phyloP scores from a whole-genome alignment of 2,888 invertebrate genomes.

The Heliconius charithonia region DNA sequence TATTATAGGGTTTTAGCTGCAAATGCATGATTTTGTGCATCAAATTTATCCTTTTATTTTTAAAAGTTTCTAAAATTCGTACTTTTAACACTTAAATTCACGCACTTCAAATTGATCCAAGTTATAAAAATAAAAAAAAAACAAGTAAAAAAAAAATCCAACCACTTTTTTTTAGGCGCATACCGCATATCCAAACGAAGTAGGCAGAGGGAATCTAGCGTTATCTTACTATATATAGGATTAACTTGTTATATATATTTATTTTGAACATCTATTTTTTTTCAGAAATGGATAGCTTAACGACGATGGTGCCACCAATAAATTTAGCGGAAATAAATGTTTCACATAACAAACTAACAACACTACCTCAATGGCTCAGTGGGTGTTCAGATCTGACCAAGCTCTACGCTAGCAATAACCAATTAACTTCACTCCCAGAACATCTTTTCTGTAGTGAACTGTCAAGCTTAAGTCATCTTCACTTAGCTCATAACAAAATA shows the following conservation, averaged over 20 bases:
- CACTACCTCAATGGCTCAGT: slow-evolving; percentile 90
- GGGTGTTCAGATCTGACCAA: slow-evolving; percentile 88
- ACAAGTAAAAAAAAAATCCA: too few relatives aligned
- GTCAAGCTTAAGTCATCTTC: slow-evolving; percentile 88
- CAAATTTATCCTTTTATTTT: too few relatives aligned
- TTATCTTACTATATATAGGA: too few relatives aligned
- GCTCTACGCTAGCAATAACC: slow-evolving; percentile 90
- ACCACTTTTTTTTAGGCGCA: background rate
- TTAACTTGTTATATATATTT: too few relatives aligned
- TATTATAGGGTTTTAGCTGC: too few relatives aligned
- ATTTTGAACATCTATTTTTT: slow-evolving; percentile 49
- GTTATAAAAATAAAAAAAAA: too few relatives aligned
- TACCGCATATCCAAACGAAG: too few relatives aligned
- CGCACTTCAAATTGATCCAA: too few relatives aligned
- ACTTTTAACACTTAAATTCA: too few relatives aligned
- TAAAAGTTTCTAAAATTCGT: too few relatives aligned
- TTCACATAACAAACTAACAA: slow-evolving; percentile 89
- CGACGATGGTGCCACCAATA: slow-evolving; percentile 87
- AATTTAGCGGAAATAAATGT: slow-evolving; percentile 90
- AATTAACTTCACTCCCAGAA: slow-evolving; percentile 87
- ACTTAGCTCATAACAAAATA: slow-evolving; percentile 91
- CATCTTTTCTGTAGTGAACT: slow-evolving; percentile 90
- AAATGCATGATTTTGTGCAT: too few relatives aligned
- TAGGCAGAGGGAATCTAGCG: background rate
- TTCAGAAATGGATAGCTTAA: slow-evolving; percentile 89